A percentile compares a stretch with the other conserved stretches of the same genome.
Evolutionary conservation across 2,888 invertebrate species (phyloP).

Genomic region (Oligia strigilis): DNA sequence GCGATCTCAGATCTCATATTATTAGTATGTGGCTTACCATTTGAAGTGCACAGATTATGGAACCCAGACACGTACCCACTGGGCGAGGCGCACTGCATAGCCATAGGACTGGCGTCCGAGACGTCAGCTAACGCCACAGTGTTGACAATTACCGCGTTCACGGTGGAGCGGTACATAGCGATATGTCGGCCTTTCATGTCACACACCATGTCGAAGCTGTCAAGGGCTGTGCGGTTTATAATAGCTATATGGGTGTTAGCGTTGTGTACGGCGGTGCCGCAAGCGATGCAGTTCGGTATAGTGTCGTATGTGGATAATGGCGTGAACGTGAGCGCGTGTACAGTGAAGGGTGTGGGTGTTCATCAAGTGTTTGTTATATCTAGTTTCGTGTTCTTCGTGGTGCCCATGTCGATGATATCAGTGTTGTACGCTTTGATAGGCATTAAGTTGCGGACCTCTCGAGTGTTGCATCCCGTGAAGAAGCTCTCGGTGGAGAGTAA

Average conservation of each 20-base stretch:
- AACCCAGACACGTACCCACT: constrained; percentile 93
- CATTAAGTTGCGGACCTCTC: constrained; percentile 92
- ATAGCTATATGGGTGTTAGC: constrained; percentile 95
- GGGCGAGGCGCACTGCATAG: constrained; percentile 94
- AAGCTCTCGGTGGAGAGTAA: constrained; percentile 88
- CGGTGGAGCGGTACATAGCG: constrained; percentile 96
- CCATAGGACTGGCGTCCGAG: constrained; percentile 95
- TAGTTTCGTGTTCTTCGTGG: constrained; percentile 95
- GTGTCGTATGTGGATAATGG: constrained; percentile 88
- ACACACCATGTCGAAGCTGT: constrained; percentile 95
- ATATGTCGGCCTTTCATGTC: constrained; percentile 96
- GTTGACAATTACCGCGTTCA: constrained; percentile 96
- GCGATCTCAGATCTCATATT: constrained; percentile 94
- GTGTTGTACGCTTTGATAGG: constrained; percentile 95
- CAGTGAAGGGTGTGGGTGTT: constrained; percentile 90
- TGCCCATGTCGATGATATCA: constrained; percentile 96
- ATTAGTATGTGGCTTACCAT: constrained; percentile 94
- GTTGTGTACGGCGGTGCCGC: constrained; percentile 93
- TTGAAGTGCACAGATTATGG: constrained; percentile 95
- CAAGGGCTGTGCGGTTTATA: constrained; percentile 95
- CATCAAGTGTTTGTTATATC: constrained; percentile 95
- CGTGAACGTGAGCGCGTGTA: constrained; percentile 89
- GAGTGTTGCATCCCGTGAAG: constrained; percentile 91
- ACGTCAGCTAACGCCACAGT: constrained; percentile 97
- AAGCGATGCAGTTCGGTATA: constrained; percentile 95